Conservation (phyloP, 2,113 vertebrate species). For the Dolichotis patagonum region DNA sequence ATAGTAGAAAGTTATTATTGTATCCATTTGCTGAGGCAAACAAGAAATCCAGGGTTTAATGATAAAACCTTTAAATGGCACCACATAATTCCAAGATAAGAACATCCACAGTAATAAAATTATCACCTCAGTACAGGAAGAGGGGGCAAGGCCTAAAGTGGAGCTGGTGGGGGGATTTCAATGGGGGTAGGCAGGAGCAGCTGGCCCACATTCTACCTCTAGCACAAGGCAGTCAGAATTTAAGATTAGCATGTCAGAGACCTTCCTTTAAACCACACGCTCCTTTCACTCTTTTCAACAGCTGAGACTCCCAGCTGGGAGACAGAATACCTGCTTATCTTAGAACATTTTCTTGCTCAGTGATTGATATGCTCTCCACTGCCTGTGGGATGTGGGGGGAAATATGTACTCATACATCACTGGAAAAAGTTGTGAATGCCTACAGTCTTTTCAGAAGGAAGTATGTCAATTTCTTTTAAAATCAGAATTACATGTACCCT, state of each 20-base stretch:
- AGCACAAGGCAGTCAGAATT: conserved; percentile 86
- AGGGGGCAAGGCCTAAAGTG: conserved; percentile 80
- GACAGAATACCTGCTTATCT: conserved; percentile 72
- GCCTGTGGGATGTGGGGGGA: not conserved
- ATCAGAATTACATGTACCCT: conserved; percentile 58
- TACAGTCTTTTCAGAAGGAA: conserved; percentile 53
- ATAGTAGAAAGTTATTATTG: conserved; percentile 60
- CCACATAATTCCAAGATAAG: conserved; percentile 82
- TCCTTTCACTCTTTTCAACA: conserved; percentile 85
- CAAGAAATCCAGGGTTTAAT: conserved; percentile 68
- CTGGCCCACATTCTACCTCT: conserved; percentile 80
- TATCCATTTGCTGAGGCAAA: conserved; percentile 63
- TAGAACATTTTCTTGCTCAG: conserved; percentile 58
- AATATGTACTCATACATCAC: not conserved
- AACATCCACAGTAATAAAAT: conserved; percentile 86
- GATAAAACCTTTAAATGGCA: conserved; percentile 77
- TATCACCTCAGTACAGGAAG: conserved; percentile 86
- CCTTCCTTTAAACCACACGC: conserved; percentile 86
- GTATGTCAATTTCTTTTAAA: conserved; percentile 58
- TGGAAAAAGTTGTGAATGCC: conserved; percentile 33
- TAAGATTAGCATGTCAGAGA: conserved; percentile 88
- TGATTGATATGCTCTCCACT: conserved; percentile 70
- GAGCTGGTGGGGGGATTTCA: conserved; percentile 80
- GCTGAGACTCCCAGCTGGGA: conserved; percentile 83
- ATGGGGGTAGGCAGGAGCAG: conserved; percentile 81